Evolutionary conservation across 2,888 invertebrate species (phyloP), one percentile per base, ranked within the genome.

Genomic region (Leptinotarsa haldemani): DNA sequence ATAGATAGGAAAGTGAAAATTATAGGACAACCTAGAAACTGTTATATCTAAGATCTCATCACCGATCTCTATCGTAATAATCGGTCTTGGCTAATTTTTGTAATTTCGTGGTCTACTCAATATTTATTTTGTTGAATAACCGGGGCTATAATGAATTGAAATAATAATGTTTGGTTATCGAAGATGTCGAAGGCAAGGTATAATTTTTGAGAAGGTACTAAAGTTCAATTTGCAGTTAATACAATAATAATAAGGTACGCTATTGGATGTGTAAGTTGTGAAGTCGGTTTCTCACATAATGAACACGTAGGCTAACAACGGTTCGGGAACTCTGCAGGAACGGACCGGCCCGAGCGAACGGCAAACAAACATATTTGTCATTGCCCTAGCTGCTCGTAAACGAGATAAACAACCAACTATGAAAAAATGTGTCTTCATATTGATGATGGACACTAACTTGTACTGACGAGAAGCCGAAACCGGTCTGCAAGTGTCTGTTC

Each of bases 271-370:
- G 70, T 79, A 78, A 79, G 81, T 78, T 82, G 80, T 80, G 77
- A 82, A 80, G 79, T 80, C 82, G 80, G 80, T 83, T 84, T 85
- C 84, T 84, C 84, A 84, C 82, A 82, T 86, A 85, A 85, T 85
- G 85, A 85, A 85, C 84, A 85, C 84, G 82, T 84, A 78, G 75
- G 9, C 40, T 61, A 30, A 61, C n/a, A 30, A 61, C n/a, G 9
- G 61, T 40, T 12, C 61, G 12, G 12, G 30, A 40, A 61, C 61
- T 4, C n/a, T 5, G 40, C 74, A 70, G 74, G 65, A 25, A 61
- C 18, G 74, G 40, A 53, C 40, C 67, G 9, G n/a, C 50, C 4
- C n/a, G 9, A 40, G 2, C 9, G 2, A 40, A 40, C 40, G 9
- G 12, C 12, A 40, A 40, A 40, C 30, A 40, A 40, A 30, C 30